Evolutionary conservation across 2,888 invertebrate species (phyloP), one percentile per base, ranked within the genome.

Genomic region (Phyllotreta striolata): DNA sequence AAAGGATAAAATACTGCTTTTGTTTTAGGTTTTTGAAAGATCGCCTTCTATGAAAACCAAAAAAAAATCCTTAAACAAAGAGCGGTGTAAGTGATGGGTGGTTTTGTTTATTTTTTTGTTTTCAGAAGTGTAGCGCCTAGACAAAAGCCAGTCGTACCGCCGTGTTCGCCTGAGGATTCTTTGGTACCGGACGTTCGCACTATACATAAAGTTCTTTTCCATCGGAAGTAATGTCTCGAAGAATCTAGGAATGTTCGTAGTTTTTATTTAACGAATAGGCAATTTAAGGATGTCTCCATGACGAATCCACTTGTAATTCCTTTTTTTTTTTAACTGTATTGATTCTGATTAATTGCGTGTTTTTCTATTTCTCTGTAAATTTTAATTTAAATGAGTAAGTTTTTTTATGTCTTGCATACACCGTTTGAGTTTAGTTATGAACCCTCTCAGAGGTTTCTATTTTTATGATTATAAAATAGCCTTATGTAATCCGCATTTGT

Each of bases 171-270:
- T 51, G 70, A 69, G 10, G 77, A 77, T 64, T 81, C 80, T 67
- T 72, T 90, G 62, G 85, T 88, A 68, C 89, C 89, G 37, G 89
- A 90, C 79, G 83, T 90, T 68, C 85, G 85, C 55, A 89, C 89
- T 64, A 89, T 90, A 73, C 89, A 90, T 78, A 89, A 89, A 83
- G 89, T 89, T 58, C 79, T 89, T 59, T 89, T 90, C 71, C 80
- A 81, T 66, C 77, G 80, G 64, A 79, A 81, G 63, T 78, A 60
- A 37, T 24, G n/a, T 62, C 24, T 13, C 38, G 24, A 37, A 34
- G 52, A 52, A 24, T 37, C 14, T 52, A 52, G 35, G 35, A 49
- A 47, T 7, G 44, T 44, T 44, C 6, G 5, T 13, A 6, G 9
- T n/a, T 1, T n/a, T n/a, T n/a, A n/a, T n/a, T 44, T 44, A 44